These are phyloP conservation scores for Apogon hyalosoma DNA, from an alignment of 2,797 vertebrate species.

Conservation along the genomic window DNA sequence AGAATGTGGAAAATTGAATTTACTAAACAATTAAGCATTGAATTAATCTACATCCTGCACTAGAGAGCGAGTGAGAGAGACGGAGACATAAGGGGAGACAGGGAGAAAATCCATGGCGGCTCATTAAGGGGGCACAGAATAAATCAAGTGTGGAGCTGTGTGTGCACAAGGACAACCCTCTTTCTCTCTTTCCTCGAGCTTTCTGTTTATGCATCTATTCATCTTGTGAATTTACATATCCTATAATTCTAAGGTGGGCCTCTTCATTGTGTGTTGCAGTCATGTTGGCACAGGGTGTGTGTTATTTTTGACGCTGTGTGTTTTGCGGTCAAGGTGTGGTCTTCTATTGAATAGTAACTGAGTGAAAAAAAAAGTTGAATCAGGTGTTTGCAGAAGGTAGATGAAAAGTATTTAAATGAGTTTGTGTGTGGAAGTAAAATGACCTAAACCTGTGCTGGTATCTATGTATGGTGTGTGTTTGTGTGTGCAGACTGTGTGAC, in stretches of 20 bases:
- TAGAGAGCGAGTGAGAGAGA: conserved; percentile 27
- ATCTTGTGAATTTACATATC: conserved; percentile 48
- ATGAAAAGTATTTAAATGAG: conserved; percentile 39
- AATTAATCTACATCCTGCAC: conserved; percentile 95
- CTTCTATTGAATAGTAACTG: conserved; percentile 44
- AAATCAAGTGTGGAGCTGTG: conserved; percentile 91
- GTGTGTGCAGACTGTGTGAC: conserved; percentile 40
- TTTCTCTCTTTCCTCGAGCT: conserved; percentile 34
- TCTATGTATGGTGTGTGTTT: conserved; percentile 29
- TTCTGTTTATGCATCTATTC: conserved; percentile 61
- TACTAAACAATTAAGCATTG: conserved; percentile 99
- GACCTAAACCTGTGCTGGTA: conserved; percentile 16
- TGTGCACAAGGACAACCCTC: conserved; percentile 81
- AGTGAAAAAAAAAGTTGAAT: conserved; percentile 10
- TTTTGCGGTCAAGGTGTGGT: conserved; percentile 62
- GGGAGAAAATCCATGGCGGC: conserved; percentile 90
- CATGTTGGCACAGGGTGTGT: conserved; percentile 59
- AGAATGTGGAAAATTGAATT: conserved; percentile 99
- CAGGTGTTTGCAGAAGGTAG: conserved; percentile 62
- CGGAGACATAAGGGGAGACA: conserved; percentile 56
- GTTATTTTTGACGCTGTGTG: conserved; percentile 39
- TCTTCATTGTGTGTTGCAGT: conserved; percentile 26
- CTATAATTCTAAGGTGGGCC: conserved; percentile 44
- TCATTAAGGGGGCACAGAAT: conserved; percentile 95
- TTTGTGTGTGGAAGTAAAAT: conserved; percentile 19